Base-by-base conservation (phyloP, 2,888 invertebrate genomes). In the Drosophila neonasuta region DNA sequence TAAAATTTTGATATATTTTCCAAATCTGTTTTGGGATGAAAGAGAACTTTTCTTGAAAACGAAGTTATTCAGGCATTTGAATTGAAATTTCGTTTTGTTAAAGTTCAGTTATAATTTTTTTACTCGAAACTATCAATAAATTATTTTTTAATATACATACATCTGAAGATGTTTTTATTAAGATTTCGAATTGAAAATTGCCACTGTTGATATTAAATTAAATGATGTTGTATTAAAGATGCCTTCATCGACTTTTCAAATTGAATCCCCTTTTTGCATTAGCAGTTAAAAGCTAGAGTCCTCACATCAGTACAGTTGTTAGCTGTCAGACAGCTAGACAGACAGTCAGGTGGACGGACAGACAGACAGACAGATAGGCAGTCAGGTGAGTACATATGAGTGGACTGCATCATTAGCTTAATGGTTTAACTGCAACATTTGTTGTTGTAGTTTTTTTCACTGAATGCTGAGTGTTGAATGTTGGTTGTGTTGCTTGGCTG, bases 331-430 rank as follows among this genome's bases (percentile, higher is more conserved):
- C 15, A 51, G 46, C 32, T 24, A n/a, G 15, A 15, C 15, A 15
- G 15, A 15, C 15, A 15, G 15, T 1, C 15, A 15, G 15, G 1
- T 15, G 15, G 15, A 30, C 32, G 30, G 55, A 29, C n/a, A 34
- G 46, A 44, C 32, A n/a, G 13, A 50, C n/a, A 17, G 9, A 41
- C 20, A 2, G n/a, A 20, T 29, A n/a, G 13, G 41, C 13, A 29
- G 9, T 36, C 13, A 4, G 13, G 13, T 34, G 34, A 32, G 36
- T 55, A n/a, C 41, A 10, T 29, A n/a, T 46, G 42, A 20, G 46
- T 15, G 46, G 63, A 60, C 59, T 74, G 71, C 79, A 79, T 77
- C 72, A 79, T 77, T 79, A 79, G 65, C 42, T 45, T 77, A 76
- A 79, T 79, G 72, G 55, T 62, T 80, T 77, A 70, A 58, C 56